Base-by-base conservation (phyloP, 2,888 invertebrate genomes). In the Diarsia dahlii region DNA sequence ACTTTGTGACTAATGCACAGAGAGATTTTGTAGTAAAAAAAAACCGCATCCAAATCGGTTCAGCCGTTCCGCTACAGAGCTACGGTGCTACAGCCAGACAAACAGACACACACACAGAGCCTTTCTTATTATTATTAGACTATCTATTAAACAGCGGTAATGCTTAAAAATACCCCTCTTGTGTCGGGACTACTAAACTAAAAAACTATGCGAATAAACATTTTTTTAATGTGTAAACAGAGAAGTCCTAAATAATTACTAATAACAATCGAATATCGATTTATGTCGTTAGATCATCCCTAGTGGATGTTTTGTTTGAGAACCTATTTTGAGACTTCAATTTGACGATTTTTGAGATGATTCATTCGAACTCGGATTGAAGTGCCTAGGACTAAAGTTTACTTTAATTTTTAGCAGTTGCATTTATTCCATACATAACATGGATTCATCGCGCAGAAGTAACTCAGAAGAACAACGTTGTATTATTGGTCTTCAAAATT, bases 401-500 rank as follows among this genome's bases (percentile, higher is more conserved):
- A 62, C 46, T 71, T 85, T 74, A 73, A 48, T 82, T 78, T 82
- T 76, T 78, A 77, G 66, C 78, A 75, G 63, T 82, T 78, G 72
- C 75, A 80, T 76, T 84, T 63, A 74, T 78, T 75, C 69, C 62
- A 50, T 80, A 60, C 0, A 13, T 45, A 81, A 48, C 79, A 96
- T 96, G 96, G 96, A 96, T 93, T 90, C 95, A 78, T 92, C 95
- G 85, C 91, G 96, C 90, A 94, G 95, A 91, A 95, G 89, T 87
- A 95, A 94, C 84, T 87, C 94, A 69, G 96, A 95, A 70, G 96
- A 96, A 85, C 95, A 95, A 91, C 94, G 95, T 70, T 96, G 96
- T 89, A 94, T 96, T 87, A 89, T 96, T 79, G 96, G 96, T 81
- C 93, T 96, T 80, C 96, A 97, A 94, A 96, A 96, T 95, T 95